Percentiles rank a stretch among this genome's conserved stretches.
Evolutionary conservation across 2,888 invertebrate genomes (phyloP).

Genomic region (Daptonema setosum): DNA sequence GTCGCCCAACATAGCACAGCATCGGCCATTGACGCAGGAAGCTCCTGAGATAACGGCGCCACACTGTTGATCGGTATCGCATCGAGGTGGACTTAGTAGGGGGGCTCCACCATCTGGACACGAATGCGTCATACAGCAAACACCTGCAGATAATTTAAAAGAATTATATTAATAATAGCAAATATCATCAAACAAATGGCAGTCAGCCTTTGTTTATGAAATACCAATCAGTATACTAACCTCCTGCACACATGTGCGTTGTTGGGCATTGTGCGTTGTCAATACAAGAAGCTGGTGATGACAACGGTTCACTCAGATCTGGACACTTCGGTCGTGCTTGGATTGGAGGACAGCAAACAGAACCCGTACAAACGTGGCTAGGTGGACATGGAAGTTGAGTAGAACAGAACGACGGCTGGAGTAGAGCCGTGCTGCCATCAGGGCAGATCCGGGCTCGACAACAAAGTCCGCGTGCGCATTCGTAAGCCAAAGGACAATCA

Average conservation of each 20-base stretch:
- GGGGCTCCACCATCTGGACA: conserved; percentile 7
- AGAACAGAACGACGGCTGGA: background rate
- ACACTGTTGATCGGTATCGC: background rate
- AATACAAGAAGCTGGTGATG: background rate
- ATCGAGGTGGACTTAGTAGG: background rate
- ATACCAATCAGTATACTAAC: no score
- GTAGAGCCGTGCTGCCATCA: background rate
- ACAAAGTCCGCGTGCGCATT: background rate
- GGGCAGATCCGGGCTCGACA: background rate
- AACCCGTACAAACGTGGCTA: background rate
- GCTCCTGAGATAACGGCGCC: no score
- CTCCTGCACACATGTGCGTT: background rate
- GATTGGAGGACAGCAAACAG: background rate
- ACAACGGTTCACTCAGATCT: background rate
- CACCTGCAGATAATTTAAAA: no score
- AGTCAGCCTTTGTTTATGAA: no score
- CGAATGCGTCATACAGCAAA: background rate
- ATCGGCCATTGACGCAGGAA: conserved; percentile 10
- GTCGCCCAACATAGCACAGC: conserved; percentile 9
- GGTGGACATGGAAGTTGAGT: background rate
- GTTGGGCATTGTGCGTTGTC: background rate
- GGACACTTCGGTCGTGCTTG: background rate
- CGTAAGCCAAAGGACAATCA: background rate
- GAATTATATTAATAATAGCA: no score
- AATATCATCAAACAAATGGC: no score